phyloP scores from a whole-genome alignment of 2,888 invertebrate species.

The Sympetrum striolatum region DNA sequence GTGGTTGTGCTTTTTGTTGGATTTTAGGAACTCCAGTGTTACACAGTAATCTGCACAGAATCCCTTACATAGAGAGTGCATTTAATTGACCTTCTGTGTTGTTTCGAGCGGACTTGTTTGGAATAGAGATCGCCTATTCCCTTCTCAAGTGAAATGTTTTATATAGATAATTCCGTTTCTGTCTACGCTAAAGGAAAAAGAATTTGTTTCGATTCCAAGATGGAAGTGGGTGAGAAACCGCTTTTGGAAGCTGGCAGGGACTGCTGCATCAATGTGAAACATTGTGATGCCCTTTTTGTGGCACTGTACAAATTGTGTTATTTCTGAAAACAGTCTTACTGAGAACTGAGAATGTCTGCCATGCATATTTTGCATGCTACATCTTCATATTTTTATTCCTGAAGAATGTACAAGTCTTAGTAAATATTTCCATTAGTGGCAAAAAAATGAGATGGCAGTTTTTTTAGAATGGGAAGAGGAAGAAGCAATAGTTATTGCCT shows the following conservation, averaged over 20 bases:
- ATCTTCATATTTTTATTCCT: constrained; percentile 41
- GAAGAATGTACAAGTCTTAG: constrained; percentile 42
- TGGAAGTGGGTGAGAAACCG: neutral
- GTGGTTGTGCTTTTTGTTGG: constrained; percentile 14
- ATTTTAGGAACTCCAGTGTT: constrained; percentile 42
- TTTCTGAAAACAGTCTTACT: constrained; percentile 17
- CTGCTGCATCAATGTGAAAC: neutral
- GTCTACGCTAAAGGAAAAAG: neutral
- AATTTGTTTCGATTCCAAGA: neutral
- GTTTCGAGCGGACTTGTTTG: neutral
- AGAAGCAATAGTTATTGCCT: constrained; percentile 18
- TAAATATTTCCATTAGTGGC: constrained; percentile 37
- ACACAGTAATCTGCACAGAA: constrained; percentile 19
- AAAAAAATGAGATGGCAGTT: constrained; percentile 1
- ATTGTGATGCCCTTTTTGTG: constrained; percentile 4
- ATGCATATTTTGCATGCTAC: constrained; percentile 15
- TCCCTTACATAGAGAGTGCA: constrained; percentile 34
- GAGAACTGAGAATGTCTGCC: constrained; percentile 29
- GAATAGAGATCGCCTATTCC: constrained; percentile 14
- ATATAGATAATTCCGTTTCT: neutral
- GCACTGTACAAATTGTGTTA: constrained; percentile 36
- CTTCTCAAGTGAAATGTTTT: constrained; percentile 21
- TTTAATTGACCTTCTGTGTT: constrained; percentile 10
- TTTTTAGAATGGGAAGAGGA: constrained; percentile 18
- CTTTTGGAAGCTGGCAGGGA: neutral